Conservation (phyloP, 2,113 vertebrate species). For the Pseudois nayaur region DNA sequence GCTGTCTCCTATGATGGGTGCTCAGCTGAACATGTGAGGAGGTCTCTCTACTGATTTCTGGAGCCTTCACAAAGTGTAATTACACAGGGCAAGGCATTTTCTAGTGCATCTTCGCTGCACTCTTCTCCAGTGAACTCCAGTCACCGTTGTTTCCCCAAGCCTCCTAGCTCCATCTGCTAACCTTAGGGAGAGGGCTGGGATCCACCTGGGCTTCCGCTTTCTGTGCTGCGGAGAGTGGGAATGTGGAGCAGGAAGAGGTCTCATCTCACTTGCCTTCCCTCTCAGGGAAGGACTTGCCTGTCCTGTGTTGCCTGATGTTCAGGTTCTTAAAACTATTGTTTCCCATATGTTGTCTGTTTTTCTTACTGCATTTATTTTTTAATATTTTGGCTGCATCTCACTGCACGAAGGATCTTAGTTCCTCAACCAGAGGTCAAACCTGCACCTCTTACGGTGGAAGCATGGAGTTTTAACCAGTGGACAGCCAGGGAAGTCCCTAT, state of each 20-base stretch:
- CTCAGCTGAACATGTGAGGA: background rate
- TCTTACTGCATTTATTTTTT: background rate
- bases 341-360: background rate
- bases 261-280: background rate
- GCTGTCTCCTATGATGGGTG: background rate
- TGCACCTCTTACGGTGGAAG: background rate
- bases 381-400: background rate
- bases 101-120: background rate
- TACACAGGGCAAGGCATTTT: too few relatives aligned
- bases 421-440: background rate
- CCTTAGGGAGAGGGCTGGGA: background rate
- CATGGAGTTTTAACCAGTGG: background rate
- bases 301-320: background rate
- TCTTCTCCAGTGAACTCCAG: background rate
- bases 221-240: background rate
- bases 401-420: rapidly evolving
- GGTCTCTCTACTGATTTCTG: background rate
- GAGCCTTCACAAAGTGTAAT: background rate
- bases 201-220: background rate
- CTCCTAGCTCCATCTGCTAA: background rate
- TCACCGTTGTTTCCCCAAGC: background rate
- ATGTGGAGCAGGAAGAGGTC: background rate
- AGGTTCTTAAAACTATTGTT: background rate
- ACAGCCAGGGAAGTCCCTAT: rapidly evolving
- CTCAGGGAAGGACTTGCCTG: background rate